Percentiles rank a stretch among this genome's conserved stretches.
phyloP scores from a whole-genome alignment of 2,113 vertebrate genomes.

The Plecotus auritus region DNA sequence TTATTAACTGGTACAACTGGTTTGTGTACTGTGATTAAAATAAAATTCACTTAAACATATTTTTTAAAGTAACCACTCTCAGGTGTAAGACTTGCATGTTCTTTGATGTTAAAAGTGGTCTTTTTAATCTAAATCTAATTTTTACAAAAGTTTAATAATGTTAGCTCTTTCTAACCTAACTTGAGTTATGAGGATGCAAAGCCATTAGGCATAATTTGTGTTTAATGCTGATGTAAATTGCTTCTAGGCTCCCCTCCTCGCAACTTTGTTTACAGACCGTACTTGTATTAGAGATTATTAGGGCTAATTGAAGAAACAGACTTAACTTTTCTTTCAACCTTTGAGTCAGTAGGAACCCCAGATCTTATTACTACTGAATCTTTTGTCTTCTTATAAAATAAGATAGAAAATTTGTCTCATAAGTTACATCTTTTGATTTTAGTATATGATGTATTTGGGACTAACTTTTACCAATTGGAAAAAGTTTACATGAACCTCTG shows the following conservation, averaged over 20 bases:
- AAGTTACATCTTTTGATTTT: background rate
- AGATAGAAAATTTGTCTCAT: background rate
- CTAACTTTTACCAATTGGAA: background rate
- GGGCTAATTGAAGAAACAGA: constrained; percentile 24
- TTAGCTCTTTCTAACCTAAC: background rate
- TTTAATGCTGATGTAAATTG: constrained; percentile 14
- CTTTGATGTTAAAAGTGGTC: background rate
- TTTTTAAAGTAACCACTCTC: background rate
- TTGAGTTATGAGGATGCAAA: background rate
- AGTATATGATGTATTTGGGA: background rate
- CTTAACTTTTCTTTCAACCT: constrained; percentile 38
- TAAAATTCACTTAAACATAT: background rate
- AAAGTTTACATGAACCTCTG: background rate
- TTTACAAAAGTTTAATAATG: background rate
- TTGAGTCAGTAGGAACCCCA: background rate
- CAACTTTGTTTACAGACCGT: background rate
- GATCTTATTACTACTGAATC: background rate
- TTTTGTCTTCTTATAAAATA: background rate
- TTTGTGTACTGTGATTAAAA: background rate
- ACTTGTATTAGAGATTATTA: constrained; percentile 27
- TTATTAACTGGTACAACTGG: no score
- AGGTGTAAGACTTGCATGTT: background rate
- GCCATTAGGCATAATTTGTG: background rate
- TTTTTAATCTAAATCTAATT: background rate
- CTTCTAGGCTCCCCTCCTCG: background rate